Conservation (phyloP, 2,797 vertebrate species). For the Epinephelus awoara region DNA sequence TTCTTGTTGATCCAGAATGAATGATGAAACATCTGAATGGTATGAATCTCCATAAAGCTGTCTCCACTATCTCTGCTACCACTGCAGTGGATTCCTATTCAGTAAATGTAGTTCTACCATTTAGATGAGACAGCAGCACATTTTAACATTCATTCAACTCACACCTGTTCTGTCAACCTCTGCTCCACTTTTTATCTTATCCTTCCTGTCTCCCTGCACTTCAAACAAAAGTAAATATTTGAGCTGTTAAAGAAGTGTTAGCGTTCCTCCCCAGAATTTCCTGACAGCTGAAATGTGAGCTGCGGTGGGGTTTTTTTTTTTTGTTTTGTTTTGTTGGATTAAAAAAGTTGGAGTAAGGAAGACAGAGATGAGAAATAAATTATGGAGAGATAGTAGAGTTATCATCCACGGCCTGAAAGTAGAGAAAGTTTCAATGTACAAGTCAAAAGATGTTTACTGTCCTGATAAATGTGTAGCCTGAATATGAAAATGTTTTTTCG, state of each 20-base stretch:
- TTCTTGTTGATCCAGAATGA: background rate
- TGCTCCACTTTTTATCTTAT: conserved; percentile 46
- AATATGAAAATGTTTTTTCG: conserved; percentile 20
- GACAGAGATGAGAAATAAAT: conserved; percentile 24
- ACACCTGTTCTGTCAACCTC: conserved; percentile 61
- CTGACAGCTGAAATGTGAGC: conserved; percentile 66
- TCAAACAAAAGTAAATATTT: conserved; percentile 76
- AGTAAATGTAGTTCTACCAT: conserved; percentile 1
- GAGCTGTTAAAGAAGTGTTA: conserved; percentile 61
- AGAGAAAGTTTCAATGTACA: conserved; percentile 20
- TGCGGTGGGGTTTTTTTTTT: background rate
- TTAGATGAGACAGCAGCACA: conserved; percentile 28
- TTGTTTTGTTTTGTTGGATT: conserved; percentile 44
- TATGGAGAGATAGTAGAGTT: conserved; percentile 14
- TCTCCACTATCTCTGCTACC: background rate
- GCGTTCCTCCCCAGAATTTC: conserved; percentile 50
- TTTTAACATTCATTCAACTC: conserved; percentile 45
- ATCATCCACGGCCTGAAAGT: conserved; percentile 21
- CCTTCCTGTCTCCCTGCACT: conserved; percentile 48
- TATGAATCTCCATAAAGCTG: background rate
- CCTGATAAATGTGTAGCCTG: conserved; percentile 2
- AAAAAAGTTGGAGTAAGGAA: conserved; percentile 30
- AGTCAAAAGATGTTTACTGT: conserved; percentile 42
- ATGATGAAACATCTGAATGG: background rate
- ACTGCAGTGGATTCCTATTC: background rate